These are phyloP conservation scores for Enteromius thamalakanensis DNA, from an alignment of 2,797 vertebrate species.

Conservation along the genomic window DNA sequence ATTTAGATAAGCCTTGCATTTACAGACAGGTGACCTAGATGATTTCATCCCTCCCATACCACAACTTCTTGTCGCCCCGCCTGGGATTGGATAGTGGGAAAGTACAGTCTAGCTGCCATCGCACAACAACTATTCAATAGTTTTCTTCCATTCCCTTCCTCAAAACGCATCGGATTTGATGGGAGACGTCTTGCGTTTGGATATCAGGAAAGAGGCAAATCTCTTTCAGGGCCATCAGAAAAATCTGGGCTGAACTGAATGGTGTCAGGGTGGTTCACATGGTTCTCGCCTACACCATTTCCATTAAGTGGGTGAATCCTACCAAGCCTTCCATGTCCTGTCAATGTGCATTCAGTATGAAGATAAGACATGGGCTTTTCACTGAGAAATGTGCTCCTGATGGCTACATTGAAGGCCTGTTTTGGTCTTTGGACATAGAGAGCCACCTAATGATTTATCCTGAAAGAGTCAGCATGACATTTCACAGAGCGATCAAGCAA, in stretches of 20 bases:
- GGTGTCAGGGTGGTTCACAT: slow-evolving; percentile 65
- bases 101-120: slow-evolving; percentile 62
- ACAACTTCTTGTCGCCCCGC: slow-evolving; percentile 58
- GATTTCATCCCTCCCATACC: slow-evolving; percentile 62
- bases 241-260: slow-evolving; percentile 63
- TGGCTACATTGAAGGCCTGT: slow-evolving; percentile 15
- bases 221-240: slow-evolving; percentile 67
- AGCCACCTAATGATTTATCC: slow-evolving; percentile 10
- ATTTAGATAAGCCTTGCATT: slow-evolving; percentile 63
- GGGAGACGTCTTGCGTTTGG: slow-evolving; percentile 60
- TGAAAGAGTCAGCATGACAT: slow-evolving; percentile 1
- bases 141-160: slow-evolving; percentile 73
- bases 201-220: slow-evolving; percentile 73
- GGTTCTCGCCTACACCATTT: slow-evolving; percentile 66
- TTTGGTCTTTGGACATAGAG: slow-evolving; percentile 4
- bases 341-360: background rate
- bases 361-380: slow-evolving; percentile 13
- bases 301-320: slow-evolving; percentile 54
- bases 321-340: slow-evolving; percentile 34
- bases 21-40: slow-evolving; percentile 77
- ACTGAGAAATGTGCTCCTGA: background rate
- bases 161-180: slow-evolving; percentile 61
- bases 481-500: slow-evolving; percentile 20
- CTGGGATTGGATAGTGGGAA: slow-evolving; percentile 68
- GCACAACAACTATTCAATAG: slow-evolving; percentile 51